phyloP scores from a whole-genome alignment of 1,140 invertebrate species.

The Drosophila saltans region DNA sequence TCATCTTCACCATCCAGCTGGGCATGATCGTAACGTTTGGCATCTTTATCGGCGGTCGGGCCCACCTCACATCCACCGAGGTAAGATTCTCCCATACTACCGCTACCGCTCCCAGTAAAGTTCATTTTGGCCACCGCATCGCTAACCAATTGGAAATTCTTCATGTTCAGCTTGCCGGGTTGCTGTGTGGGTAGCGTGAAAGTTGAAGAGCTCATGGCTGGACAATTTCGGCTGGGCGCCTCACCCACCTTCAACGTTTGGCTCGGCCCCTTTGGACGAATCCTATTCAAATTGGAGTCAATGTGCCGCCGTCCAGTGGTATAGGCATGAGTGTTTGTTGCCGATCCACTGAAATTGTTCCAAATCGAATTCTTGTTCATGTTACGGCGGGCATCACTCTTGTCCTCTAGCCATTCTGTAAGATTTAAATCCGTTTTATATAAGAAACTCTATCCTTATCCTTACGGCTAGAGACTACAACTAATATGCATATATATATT shows the following conservation, averaged over 20 bases:
- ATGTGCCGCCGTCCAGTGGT: slow-evolving; percentile 89
- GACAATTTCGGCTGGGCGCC: slow-evolving; percentile 68
- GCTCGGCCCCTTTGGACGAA: slow-evolving; percentile 89
- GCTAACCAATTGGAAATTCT: slow-evolving; percentile 94
- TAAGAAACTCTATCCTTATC: slow-evolving; percentile 4
- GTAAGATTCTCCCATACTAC: slow-evolving; percentile 80
- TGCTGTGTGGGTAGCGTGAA: slow-evolving; percentile 85
- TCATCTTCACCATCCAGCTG: slow-evolving; percentile 92
- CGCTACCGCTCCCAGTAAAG: slow-evolving; percentile 84
- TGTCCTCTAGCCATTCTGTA: slow-evolving; percentile 82
- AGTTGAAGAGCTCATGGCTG: slow-evolving; percentile 70
- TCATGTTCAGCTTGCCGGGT: slow-evolving; percentile 95
- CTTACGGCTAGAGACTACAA: slow-evolving; percentile 5
- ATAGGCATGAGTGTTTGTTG: slow-evolving; percentile 87
- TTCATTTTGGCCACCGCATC: slow-evolving; percentile 91
- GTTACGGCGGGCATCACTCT: slow-evolving; percentile 72
- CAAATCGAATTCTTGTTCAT: slow-evolving; percentile 84
- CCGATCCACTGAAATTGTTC: slow-evolving; percentile 86
- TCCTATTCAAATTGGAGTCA: slow-evolving; percentile 84
- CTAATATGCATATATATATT: not conserved
- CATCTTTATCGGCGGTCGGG: slow-evolving; percentile 49
- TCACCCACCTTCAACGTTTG: slow-evolving; percentile 90
- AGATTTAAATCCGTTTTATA: slow-evolving; percentile 25
- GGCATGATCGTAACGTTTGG: slow-evolving; percentile 85
- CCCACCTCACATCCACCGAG: slow-evolving; percentile 56